Conservation (phyloP, 1,140 invertebrate genomes). For the Trachelipus rathkii region DNA sequence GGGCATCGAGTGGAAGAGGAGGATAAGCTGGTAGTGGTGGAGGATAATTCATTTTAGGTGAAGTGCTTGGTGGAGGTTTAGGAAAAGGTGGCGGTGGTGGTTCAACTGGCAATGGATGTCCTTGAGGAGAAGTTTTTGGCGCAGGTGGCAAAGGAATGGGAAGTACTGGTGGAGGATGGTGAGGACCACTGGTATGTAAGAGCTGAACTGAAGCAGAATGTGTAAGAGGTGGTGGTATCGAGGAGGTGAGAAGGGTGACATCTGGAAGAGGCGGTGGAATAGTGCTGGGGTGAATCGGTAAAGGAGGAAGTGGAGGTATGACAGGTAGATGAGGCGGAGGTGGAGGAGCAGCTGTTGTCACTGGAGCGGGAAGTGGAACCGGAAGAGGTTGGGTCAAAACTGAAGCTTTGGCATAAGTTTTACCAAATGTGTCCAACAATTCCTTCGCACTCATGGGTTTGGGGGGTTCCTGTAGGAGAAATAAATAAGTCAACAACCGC, state of each 20-base stretch:
- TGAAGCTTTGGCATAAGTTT: conserved; percentile 21
- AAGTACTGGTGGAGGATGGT: background rate
- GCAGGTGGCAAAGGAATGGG: conserved; percentile 21
- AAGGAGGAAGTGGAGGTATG: conserved; percentile 34
- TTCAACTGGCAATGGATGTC: conserved; percentile 23
- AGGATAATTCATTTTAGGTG: background rate
- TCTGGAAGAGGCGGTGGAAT: conserved; percentile 30
- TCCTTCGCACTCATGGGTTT: conserved; percentile 44
- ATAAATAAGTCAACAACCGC: background rate
- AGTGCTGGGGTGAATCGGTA: conserved; percentile 32
- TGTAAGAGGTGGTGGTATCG: background rate
- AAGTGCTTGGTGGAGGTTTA: conserved; percentile 10
- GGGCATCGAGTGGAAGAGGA: conserved; percentile 24
- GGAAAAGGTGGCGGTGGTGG: conserved; percentile 20
- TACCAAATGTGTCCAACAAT: conserved; percentile 42
- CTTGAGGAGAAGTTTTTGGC: background rate
- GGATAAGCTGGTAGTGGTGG: conserved; percentile 12
- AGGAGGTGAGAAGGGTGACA: too few relatives aligned
- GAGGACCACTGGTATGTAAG: background rate
- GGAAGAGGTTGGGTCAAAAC: conserved; percentile 7
- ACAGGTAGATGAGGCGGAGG: conserved; percentile 22
- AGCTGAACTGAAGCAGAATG: background rate
- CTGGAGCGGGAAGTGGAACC: conserved; percentile 12
- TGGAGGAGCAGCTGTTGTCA: conserved; percentile 23
- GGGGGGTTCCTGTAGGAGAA: conserved; percentile 37